Percentiles rank a stretch among this genome's conserved stretches.
Evolutionary conservation across 2,797 vertebrate species (phyloP).

Genomic region (Psittacula derbiana): DNA sequence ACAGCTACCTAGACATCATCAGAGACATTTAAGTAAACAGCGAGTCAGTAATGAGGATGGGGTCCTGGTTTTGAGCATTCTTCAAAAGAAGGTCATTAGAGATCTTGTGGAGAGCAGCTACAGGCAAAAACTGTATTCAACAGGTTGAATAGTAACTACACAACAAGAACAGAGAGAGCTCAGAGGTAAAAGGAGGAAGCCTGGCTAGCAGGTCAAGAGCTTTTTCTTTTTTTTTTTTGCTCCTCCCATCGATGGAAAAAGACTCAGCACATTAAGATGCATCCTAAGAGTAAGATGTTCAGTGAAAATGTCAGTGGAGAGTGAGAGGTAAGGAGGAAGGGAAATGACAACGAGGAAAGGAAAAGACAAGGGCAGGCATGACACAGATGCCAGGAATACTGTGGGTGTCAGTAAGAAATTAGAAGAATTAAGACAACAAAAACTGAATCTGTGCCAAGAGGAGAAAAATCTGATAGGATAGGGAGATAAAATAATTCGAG

Average conservation of each 20-base stretch:
- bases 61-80: neutral
- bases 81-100: conserved; percentile 10
- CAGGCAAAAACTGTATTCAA: neutral
- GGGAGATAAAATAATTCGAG: neutral
- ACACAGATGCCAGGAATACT: neutral
- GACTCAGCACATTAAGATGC: neutral
- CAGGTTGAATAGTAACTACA: neutral
- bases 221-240: neutral
- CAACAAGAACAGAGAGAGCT: neutral
- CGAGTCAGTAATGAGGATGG: neutral
- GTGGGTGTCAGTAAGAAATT: neutral
- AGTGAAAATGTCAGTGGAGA: neutral
- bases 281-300: neutral
- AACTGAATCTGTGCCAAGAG: neutral
- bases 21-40: neutral
- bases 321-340: neutral
- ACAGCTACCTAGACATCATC: neutral
- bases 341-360: neutral
- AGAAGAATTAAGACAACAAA: neutral
- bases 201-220: neutral
- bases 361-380: neutral
- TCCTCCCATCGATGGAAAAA: neutral
- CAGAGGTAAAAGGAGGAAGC: neutral
- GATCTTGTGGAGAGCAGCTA: neutral
- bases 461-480: neutral